Conservation (phyloP, 2,797 vertebrate species). For the Meda fulgida region DNA sequence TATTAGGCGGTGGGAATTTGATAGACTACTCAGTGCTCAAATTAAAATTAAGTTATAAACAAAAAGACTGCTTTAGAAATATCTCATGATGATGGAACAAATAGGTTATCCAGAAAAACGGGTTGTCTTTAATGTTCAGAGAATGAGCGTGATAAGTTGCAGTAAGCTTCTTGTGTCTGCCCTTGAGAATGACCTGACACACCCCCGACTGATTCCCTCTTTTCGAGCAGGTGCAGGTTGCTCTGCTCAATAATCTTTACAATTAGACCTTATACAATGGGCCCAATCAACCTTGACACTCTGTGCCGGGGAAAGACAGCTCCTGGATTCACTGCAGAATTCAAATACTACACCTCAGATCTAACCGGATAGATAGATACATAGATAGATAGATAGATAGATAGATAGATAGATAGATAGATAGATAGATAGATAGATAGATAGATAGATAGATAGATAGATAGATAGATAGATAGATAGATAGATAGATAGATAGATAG, state of each 20-base stretch:
- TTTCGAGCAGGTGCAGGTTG: conserved; percentile 59
- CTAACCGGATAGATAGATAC: background rate
- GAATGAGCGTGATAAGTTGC: conserved; percentile 23
- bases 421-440: background rate
- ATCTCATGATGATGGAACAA: background rate
- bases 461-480: background rate
- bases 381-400: accelerated
- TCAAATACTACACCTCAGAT: too few relatives aligned
- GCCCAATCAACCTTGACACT: conserved; percentile 58
- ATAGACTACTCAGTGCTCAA: background rate
- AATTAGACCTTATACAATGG: conserved; percentile 60
- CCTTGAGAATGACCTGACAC: conserved; percentile 33
- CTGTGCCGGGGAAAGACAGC: conserved; percentile 42
- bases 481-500: background rate
- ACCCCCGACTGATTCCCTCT: conserved; percentile 38
- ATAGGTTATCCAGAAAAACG: background rate
- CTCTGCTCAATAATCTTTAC: conserved; percentile 56
- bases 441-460: background rate
- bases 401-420: background rate
- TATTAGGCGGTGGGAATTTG: background rate
- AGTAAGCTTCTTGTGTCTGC: conserved; percentile 19
- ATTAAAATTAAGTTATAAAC: background rate
- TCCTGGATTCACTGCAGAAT: conserved; percentile 31
- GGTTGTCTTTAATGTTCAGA: background rate
- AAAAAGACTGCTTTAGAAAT: background rate